Base-by-base conservation (phyloP, 2,797 vertebrate genomes). In the Crypturellus tataupa region DNA sequence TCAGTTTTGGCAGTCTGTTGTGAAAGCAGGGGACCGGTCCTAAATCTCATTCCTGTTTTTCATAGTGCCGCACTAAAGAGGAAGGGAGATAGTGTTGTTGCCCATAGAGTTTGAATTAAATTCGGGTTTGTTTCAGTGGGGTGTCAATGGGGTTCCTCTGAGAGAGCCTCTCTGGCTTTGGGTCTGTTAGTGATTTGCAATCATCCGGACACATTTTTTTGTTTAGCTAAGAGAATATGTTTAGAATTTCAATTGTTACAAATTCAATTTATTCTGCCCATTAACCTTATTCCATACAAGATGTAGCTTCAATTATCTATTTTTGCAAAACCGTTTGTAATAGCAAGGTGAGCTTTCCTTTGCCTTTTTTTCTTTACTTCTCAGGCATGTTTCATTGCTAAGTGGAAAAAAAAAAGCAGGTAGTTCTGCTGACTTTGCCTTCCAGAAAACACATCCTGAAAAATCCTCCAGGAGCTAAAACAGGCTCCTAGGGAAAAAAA, bases 81-180 rank as follows among this genome's bases (percentile, higher is more conserved):
- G 67, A 87, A 95, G 87, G 80, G 68, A 93, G 90, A 60, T 87
- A 87, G 68, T 12, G 14, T 17, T 64, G 60, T 90, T 83, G 91
- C 97, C 96, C 77, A 51, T 87, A 5, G 94, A 96, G 96, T 33
- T 25, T 16, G 97, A 97, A 98, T 98, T 94, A 96, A 97, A 96
- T 92, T 94, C 94, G 93, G 93, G 89, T 97, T 97, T 97, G 85
- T 95, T 97, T 96, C 97, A 97, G 95, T 95, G 67, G 96, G 93
- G 70, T 87, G 72, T 96, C 97, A 93, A 96, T 96, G 86, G 94
- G 79, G 85, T 69, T 89, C 92, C 93, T 91, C 29, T 20, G 85
- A 86, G 67, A 80, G 67, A 70, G 39, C 25, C 40, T 49, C 56
- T 89, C 79, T 85, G 71, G 14, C 81, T 96, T 65, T 37, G 42